Evolutionary conservation across 2,888 invertebrate species (phyloP), one percentile per base, ranked within the genome.

Genomic region (Exocentrus adspersus): DNA sequence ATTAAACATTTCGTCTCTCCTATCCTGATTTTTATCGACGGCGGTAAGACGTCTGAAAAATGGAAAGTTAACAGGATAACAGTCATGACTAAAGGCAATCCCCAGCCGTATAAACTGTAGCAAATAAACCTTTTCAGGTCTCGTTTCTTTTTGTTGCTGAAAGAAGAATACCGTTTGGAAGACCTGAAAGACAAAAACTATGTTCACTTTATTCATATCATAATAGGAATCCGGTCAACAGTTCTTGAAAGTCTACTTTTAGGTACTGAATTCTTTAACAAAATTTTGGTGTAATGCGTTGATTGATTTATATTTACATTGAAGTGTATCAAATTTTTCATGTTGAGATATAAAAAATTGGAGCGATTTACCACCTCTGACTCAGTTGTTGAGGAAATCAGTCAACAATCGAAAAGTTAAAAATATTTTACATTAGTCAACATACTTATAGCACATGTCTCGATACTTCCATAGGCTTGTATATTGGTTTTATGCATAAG

Each of bases 61-160:
- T 90, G 89, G 59, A 88, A 78, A 1, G 86, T 75, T 51, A 86
- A 84, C 58, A 87, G 86, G 7, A 85, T 77, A 9, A 82, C 70
- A 0, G 90, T 88, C 43, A 91, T 77, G 0, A 86, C 17, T 5
- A 87, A 76, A 0, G 92, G 86, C 1, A 88, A 72, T 2, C 89
- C 87, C 92, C 92, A 92, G 0, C 91, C 91, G 77, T 91, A 91
- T 3, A 89, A 45, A 0, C 89, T 90, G 79, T 92, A 92, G 77
- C 85, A 84, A 1, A 88, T 60, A 77, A 92, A 91, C 63, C 87
- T 85, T 45, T 85, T 86, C 20, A 83, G 75, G 65, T 86, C 86
- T 0, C 84, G 82, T 41, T 77, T 80, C 12, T 56, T 64, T 52
- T 64, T 68, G 17, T 68, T 64, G 24, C 6, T 42, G 14, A 42